Percentiles rank a stretch among this genome's conserved stretches.
phyloP scores from a whole-genome alignment of 1,140 invertebrate species.

The Trichogramma pretiosum region DNA sequence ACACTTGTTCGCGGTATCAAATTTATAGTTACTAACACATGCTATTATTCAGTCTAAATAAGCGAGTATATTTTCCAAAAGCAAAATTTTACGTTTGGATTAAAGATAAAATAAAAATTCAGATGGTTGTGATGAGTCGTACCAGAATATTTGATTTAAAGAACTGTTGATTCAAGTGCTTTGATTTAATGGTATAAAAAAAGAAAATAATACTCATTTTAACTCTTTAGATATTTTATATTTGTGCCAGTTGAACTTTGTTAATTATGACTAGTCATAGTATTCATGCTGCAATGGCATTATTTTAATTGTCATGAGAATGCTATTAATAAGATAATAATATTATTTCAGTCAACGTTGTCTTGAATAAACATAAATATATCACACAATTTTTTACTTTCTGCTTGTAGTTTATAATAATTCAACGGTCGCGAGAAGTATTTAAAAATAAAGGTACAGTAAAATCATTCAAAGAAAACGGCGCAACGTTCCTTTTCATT shows the following conservation, averaged over 20 bases:
- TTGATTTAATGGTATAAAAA: background rate
- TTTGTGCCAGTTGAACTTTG: constrained; percentile 40
- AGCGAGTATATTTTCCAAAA: constrained; percentile 2
- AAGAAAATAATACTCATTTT: background rate
- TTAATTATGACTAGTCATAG: constrained; percentile 39
- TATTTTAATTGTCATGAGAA: constrained; percentile 39
- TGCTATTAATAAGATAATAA: constrained; percentile 22
- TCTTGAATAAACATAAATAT: no score
- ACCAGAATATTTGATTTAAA: constrained; percentile 1
- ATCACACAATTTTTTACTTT: no score
- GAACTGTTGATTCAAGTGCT: background rate
- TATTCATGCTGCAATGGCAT: constrained; percentile 32
- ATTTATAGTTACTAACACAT: constrained; percentile 11
- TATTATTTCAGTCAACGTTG: no score
- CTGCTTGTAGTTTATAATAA: no score
- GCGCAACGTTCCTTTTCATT: background rate
- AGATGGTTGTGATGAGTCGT: constrained; percentile 5
- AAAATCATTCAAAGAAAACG: no score
- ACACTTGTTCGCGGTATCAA: constrained; percentile 9
- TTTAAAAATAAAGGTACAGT: no score
- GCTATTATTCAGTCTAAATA: constrained; percentile 15
- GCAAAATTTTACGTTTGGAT: background rate
- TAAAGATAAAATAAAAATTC: background rate
- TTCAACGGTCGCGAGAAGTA: no score
- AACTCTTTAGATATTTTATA: constrained; percentile 27